Base-by-base conservation (phyloP, 1,140 invertebrate genomes). In the Theocolax elegans region DNA sequence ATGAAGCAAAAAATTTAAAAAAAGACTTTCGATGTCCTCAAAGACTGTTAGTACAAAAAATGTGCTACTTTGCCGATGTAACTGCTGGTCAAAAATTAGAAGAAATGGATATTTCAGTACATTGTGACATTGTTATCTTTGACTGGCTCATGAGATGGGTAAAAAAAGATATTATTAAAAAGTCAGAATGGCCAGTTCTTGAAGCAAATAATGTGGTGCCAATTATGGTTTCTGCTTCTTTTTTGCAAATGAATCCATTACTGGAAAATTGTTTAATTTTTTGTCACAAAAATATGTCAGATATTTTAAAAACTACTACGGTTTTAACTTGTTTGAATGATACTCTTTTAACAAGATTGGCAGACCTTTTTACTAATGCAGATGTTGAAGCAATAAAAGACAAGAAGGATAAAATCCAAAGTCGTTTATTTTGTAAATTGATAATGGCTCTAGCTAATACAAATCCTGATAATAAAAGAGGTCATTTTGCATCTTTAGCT, bases 141-240 rank as follows among this genome's bases (percentile, higher is more conserved):
- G 95, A 98, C 74, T 98, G 96, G 96, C 84, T 98, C n/a, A 96
- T 98, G 92, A 90, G 92, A 73, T 98, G 96, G 94, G 93, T 97
- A 0, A 94, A 94, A 80, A 89, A 90, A 53, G 92, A 92, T 72
- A 84, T 88, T 0, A 88, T 90, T 40, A 85, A 90, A 60, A 88
- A 90, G 68, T 89, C 89, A 67, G 88, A 90, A 59, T 90, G 90
- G 84, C 94, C 94, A 3, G 84, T 90, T 71, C 84, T 96, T 17
- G 95, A 97, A 79, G 86, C 93, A 1, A 90, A 88, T 65, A 97
- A 95, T 85, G 95, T 96, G 1, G 90, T 97, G 63, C 95, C 95
- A 0, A 94, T 98, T 60, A 87, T 97, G 67, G 94, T 97, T 1
- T 97, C 95, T 0, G 96, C 96, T 0, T 94, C 95, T 15, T 98